Evolutionary conservation across 2,797 vertebrate genomes (phyloP).

Genomic region (Manis javanica): DNA sequence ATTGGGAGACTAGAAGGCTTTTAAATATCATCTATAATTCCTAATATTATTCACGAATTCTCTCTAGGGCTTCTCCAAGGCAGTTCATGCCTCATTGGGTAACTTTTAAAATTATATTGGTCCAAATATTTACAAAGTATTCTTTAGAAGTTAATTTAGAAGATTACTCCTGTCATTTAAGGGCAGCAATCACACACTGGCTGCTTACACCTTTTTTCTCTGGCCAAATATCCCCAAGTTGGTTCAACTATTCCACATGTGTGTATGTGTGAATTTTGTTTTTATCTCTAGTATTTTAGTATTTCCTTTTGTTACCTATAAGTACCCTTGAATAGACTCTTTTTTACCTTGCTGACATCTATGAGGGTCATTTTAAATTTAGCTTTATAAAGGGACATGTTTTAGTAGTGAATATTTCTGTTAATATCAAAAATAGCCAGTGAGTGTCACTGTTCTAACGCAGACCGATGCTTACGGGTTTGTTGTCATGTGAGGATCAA

Average conservation of each 20-base stretch:
- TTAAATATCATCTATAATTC: not conserved
- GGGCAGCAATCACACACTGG: not conserved
- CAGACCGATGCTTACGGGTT: not conserved
- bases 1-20: not conserved
- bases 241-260: not conserved
- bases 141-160: not conserved
- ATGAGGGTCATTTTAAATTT: not conserved
- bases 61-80: not conserved
- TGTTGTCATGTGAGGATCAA: not conserved
- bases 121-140: not conserved
- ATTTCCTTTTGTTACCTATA: not conserved
- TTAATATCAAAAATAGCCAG: slow-evolving; percentile 56
- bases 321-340: not conserved
- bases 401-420: not conserved
- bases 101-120: not conserved
- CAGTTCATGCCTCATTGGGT: not conserved
- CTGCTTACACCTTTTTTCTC: not conserved
- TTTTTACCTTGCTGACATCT: not conserved
- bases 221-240: not conserved
- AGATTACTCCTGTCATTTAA: not conserved
- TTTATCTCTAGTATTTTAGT: not conserved
- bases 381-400: not conserved
- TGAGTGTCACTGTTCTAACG: slow-evolving; percentile 75
- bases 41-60: not conserved
- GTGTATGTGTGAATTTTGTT: not conserved